Percentiles rank a stretch among this genome's conserved stretches.
Conservation (phyloP, 2,797 vertebrate species). For the Oreortyx pictus region DNA sequence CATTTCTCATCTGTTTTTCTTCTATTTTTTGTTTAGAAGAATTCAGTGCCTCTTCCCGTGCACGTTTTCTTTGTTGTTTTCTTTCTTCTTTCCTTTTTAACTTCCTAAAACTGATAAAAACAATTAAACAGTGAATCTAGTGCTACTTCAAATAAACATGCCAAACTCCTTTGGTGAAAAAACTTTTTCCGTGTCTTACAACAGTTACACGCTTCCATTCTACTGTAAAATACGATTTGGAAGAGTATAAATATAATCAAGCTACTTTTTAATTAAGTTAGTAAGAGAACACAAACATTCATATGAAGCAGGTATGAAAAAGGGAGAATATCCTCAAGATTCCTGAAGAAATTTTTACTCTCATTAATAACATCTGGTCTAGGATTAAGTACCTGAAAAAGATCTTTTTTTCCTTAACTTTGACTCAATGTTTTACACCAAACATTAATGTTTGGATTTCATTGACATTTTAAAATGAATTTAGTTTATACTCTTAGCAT, state of each 20-base stretch:
- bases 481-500: background rate
- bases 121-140: background rate
- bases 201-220: background rate
- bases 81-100: constrained; percentile 86
- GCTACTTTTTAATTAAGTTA: background rate
- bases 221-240: background rate
- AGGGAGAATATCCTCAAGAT: background rate
- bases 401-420: background rate
- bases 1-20: constrained; percentile 40
- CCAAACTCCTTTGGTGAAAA: background rate
- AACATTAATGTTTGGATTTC: background rate
- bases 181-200: background rate
- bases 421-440: background rate
- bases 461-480: background rate
- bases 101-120: constrained; percentile 84
- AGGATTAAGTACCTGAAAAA: background rate
- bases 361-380: background rate
- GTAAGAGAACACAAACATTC: background rate
- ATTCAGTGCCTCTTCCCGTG: constrained; percentile 71
- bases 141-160: background rate
- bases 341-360: background rate
- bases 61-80: constrained; percentile 79
- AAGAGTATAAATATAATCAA: background rate
- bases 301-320: background rate
- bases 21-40: constrained; percentile 55